These are phyloP conservation scores for Dendroctonus ponderosae DNA, from an alignment of 1,140 invertebrate species.

Conservation along the genomic window DNA sequence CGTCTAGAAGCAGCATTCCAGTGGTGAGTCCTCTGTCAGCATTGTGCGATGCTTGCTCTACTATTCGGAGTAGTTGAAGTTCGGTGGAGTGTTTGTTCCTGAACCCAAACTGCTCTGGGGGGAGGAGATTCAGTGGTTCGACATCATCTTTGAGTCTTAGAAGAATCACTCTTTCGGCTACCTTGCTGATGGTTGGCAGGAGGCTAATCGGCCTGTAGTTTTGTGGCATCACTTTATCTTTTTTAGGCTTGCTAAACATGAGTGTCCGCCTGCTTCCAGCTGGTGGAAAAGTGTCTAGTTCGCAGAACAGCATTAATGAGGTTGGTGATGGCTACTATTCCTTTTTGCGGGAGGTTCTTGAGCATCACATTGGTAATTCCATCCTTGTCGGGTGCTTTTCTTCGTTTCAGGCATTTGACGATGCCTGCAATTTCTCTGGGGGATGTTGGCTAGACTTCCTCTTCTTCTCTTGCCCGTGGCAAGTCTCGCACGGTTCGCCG, in stretches of 20 bases:
- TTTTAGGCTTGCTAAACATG: not conserved
- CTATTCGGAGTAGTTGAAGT: slow-evolving; percentile 13
- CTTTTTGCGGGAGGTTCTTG: slow-evolving; percentile 22
- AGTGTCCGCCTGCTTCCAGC: slow-evolving; percentile 34
- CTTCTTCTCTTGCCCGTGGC: slow-evolving; percentile 18
- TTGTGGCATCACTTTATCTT: not conserved
- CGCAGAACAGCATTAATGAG: slow-evolving; percentile 42
- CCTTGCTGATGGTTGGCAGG: slow-evolving; percentile 35
- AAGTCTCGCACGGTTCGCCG: too few species aligned
- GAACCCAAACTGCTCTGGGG: slow-evolving; percentile 39
- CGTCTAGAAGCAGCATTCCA: slow-evolving; percentile 39
- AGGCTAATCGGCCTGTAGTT: slow-evolving; percentile 41
- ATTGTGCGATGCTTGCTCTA: slow-evolving; percentile 8
- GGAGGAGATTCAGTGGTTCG: slow-evolving; percentile 36
- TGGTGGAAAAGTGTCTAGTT: slow-evolving; percentile 42
- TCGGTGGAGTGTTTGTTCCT: slow-evolving; percentile 30
- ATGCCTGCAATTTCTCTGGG: slow-evolving; percentile 3
- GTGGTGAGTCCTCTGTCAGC: slow-evolving; percentile 30
- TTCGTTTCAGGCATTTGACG: slow-evolving; percentile 5
- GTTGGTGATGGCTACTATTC: slow-evolving; percentile 1
- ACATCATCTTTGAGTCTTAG: slow-evolving; percentile 18
- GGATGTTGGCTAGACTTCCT: not conserved
- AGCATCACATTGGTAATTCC: slow-evolving; percentile 10
- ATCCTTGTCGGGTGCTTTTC: slow-evolving; percentile 29
- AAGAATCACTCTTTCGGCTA: slow-evolving; percentile 37